Percentiles rank a stretch among this genome's conserved stretches.
phyloP scores from a whole-genome alignment of 2,113 vertebrate species.

The Podarcis cretensis region DNA sequence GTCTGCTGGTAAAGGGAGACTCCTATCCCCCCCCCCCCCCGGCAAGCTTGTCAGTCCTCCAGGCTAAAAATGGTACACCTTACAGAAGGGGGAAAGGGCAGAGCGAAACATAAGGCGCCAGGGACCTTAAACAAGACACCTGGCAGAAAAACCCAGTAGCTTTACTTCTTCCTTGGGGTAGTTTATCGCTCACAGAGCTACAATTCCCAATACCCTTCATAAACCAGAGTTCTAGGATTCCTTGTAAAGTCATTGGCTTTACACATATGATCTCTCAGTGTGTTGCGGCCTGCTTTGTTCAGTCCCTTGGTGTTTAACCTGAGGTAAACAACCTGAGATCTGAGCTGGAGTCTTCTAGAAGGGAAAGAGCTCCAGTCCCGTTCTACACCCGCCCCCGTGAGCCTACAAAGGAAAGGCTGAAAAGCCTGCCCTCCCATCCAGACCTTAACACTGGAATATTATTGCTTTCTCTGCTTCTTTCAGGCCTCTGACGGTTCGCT shows the following conservation, averaged over 20 bases:
- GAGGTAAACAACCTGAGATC: not conserved
- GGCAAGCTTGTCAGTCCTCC: not conserved
- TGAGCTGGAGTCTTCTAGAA: not conserved
- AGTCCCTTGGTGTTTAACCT: not conserved
- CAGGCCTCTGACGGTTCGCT: not conserved
- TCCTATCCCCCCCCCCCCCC: not conserved
- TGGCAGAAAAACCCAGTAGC: not conserved
- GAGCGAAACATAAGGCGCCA: not conserved
- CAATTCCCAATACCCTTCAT: too few species aligned
- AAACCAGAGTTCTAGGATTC: too few species aligned
- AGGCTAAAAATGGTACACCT: not conserved
- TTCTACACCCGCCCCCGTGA: not conserved
- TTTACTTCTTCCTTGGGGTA: not conserved
- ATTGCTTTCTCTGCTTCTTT: constrained; percentile 15
- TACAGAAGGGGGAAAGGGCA: too few species aligned
- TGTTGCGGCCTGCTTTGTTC: not conserved
- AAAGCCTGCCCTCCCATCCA: not conserved
- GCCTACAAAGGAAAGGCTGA: not conserved
- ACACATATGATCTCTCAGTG: not conserved
- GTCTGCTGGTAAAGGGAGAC: constrained; percentile 84
- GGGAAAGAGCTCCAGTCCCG: not conserved
- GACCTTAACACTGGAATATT: not conserved
- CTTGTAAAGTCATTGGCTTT: too few species aligned
- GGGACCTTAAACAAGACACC: not conserved
- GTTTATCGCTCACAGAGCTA: not conserved